Base-by-base conservation (phyloP, 2,113 vertebrate genomes). In the Notothenia rossii region DNA sequence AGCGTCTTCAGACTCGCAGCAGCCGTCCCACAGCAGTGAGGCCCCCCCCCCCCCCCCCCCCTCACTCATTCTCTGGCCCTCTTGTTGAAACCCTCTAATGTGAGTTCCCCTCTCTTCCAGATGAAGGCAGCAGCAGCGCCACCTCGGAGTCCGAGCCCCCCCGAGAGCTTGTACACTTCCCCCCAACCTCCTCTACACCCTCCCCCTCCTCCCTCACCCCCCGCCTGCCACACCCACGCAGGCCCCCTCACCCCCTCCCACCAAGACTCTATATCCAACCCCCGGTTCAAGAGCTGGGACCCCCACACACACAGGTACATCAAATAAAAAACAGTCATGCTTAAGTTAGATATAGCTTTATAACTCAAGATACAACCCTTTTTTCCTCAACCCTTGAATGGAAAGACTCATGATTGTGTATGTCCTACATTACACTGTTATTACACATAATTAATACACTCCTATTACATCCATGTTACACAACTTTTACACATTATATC, bases 231-330 rank as follows among this genome's bases (percentile, higher is more conserved):
- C 98, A 97, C 72, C 97, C 97, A 0, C 94, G 97, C 3, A 94
- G 97, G 18, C 97, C 96, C 0, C 96, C 97, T 0, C 97, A 98
- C 83, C 95, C 96, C 0, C 96, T 99, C 22, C 98, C 98, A 3
- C 98, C 98, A 0, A 94, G 98, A 14, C 95, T 99, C 22, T 97
- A 98, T 65, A 99, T 99, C 82, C 98, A 99, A 10, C 97, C 98
- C 22, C 96, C 98, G 2, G 96, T 97, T 20, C 96, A 96, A 33
- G 98, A 99, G 60, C 91, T 99, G 60, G 98, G 98, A 29, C 97
- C 98, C 8, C 95, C 94, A 0, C 97, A 96, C 25, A 93, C 95
- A 61, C 98, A 50, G 9, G 17, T 22, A 40, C 15, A 36, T 22
- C 17, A 40, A 25, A 11, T 45, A 50, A 50, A 58, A 51, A 51